phyloP scores from a whole-genome alignment of 2,797 vertebrate genomes.

The Antennarius maculatus region DNA sequence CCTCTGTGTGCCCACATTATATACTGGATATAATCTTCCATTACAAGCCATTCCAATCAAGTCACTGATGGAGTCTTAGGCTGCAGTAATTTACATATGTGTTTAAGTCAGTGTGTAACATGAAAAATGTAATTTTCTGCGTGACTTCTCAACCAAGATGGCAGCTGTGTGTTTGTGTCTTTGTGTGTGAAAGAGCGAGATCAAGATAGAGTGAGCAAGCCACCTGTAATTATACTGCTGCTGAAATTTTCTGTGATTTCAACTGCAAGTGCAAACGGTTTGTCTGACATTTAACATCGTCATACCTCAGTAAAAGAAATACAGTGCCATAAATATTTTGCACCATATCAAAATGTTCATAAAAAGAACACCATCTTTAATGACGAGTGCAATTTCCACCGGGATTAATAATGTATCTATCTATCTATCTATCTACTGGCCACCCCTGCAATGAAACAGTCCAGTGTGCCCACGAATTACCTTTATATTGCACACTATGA shows the following conservation, averaged over 20 bases:
- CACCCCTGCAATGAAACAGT: too few species aligned
- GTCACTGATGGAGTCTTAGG: conserved; percentile 23
- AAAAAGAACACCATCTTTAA: background rate
- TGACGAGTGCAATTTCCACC: background rate
- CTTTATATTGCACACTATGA: too few species aligned
- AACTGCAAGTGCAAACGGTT: conserved; percentile 26
- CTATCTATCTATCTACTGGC: too few species aligned
- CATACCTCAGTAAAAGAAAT: conserved; percentile 21
- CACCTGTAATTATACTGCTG: conserved; percentile 42
- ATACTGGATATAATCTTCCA: conserved; percentile 20
- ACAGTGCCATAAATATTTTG: conserved; percentile 11
- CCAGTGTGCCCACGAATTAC: too few species aligned
- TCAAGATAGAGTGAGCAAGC: background rate
- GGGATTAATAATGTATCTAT: too few species aligned
- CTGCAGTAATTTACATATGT: conserved; percentile 44
- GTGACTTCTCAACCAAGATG: conserved; percentile 53
- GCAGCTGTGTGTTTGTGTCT: conserved; percentile 12
- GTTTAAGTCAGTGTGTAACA: conserved; percentile 41
- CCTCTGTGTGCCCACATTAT: conserved; percentile 11
- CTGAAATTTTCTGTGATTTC: conserved; percentile 33
- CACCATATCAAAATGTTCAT: conserved; percentile 9
- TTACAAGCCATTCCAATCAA: conserved; percentile 24
- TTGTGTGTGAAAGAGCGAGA: background rate
- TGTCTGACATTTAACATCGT: conserved; percentile 28
- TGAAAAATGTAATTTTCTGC: conserved; percentile 66